Base-by-base conservation (phyloP, 1,140 invertebrate species). In the Diploscapter pachys region DNA sequence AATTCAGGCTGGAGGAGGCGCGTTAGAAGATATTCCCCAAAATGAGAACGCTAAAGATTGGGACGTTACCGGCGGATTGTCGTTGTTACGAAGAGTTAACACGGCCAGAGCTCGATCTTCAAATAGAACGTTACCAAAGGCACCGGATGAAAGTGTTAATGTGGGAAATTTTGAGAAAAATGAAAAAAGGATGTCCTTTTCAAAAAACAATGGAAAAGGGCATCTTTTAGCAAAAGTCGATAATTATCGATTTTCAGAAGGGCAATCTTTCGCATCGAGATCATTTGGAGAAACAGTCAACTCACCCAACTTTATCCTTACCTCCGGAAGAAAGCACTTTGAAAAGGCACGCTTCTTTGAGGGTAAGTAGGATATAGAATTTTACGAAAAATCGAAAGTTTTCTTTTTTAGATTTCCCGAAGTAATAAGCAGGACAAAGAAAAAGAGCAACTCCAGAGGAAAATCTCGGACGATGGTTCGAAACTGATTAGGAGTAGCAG, bases 261-360 rank as follows among this genome's bases (percentile, higher is more conserved):
- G 56, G 66, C 4, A 53, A 63, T 51, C 66, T 70, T 54, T 71
- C 73, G 3, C 64, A 66, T 11, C 49, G 63, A n/a, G 65, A 62
- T 51, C 73, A 67, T 31, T 31, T 31, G 31, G 31, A 31, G 31
- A 31, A 31, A 31, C 31, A 31, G 63, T 50, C 13, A 31, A 77
- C 66, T 51, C 53, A 80, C 52, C 78, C 71, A 3, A 61, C 56
- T 31, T 68, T 74, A 31, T 53, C 53, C 6, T 64, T 80, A 48
- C 78, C 71, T 3, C 55, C 56, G 3, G 55, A 77, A 50, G 52
- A 55, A 57, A 54, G 64, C 31, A 67, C 62, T 59, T 59, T 81
- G 59, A 71, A 73, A 51, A 13, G 80, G 63, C 81, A 81, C 78
- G 73, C 71, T 52, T 81, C 80, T 11, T 62, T 81, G 49, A 77